Evolutionary conservation across 2,888 invertebrate genomes (phyloP), one percentile per base, ranked within the genome.

Genomic region (Drosophila nr. medialis): DNA sequence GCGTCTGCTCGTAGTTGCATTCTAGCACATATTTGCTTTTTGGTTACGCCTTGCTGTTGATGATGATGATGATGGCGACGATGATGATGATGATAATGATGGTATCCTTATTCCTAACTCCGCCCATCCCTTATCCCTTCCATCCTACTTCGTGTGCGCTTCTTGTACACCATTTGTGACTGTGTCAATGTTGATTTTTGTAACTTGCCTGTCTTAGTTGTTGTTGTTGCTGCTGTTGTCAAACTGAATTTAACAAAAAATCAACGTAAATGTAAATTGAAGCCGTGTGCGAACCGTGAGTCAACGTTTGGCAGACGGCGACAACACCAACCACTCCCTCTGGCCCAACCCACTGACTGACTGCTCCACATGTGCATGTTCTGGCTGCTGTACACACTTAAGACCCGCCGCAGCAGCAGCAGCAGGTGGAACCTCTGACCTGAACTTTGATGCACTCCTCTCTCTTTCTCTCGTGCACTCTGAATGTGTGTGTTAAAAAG

Each of bases 181-280:
- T 68, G 80, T 81, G 86, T 86, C 83, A 83, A 84, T 84, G 84
- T 81, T 84, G 81, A 80, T 84, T 73, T 77, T 81, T 77, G 80
- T 70, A 68, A 72, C 73, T 72, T 64, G 79, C 56, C 50, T 32
- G 24, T 58, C 54, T 55, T 29, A 59, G 40, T 40, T 36, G 53
- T 48, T 59, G 42, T 55, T 51, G 67, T 49, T 54, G 73, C 48
- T 58, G 42, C 45, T 56, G 63, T 24, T 66, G 88, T 82, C 86
- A 85, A 84, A 85, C 88, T 77, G 88, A 85, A 84, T 84, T 84
- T 80, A 84, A 87, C 86, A 84, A 87, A 87, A 84, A 84, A 85
- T 85, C 86, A 87, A 85, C 86, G 84, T 77, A 77, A 87, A 84
- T 87, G 84, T 85, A 87, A 87, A 84, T 84, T 84, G 84, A 84